Conservation (phyloP, 2,797 vertebrate species). For the Clarias laeviceps region DNA sequence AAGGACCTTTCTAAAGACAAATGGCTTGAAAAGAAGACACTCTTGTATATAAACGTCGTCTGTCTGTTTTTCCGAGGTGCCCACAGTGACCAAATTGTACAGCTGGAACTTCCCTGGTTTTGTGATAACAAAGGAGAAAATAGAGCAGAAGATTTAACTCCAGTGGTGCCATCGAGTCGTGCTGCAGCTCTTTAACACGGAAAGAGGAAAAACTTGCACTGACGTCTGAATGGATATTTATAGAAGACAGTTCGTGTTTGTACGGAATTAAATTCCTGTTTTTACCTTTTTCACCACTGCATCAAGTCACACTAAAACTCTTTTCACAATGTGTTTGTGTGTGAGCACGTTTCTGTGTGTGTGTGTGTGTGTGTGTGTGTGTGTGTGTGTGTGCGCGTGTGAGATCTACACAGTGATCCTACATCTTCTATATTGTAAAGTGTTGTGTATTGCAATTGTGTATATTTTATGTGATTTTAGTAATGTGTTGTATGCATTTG, state of each 20-base stretch:
- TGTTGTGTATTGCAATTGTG: conserved; percentile 53
- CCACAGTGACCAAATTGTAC: conserved; percentile 71
- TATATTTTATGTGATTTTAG: conserved; percentile 53
- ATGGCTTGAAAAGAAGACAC: conserved; percentile 48
- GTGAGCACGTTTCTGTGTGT: conserved; percentile 23
- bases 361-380: conserved; percentile 28
- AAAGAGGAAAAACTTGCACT: conserved; percentile 51
- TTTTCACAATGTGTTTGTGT: conserved; percentile 11
- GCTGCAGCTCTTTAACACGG: conserved; percentile 27
- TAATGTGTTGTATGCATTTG: conserved; percentile 52
- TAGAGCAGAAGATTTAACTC: conserved; percentile 20
- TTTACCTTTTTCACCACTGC: conserved; percentile 34
- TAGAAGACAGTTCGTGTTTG: conserved; percentile 44
- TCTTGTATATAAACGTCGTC: conserved; percentile 52
- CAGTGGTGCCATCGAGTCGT: conserved; percentile 13
- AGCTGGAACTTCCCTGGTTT: conserved; percentile 63
- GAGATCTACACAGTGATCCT: conserved; percentile 5
- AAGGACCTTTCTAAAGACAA: conserved; percentile 51
- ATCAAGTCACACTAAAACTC: conserved; percentile 37
- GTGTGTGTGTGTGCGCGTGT: conserved; percentile 44
- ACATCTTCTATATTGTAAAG: conserved; percentile 56
- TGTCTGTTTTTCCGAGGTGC: conserved; percentile 64
- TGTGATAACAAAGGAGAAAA: conserved; percentile 62
- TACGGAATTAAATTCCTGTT: conserved; percentile 38
- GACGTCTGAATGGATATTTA: conserved; percentile 59